phyloP scores from a whole-genome alignment of 2,113 vertebrate genomes.

The Corythaeola cristata region DNA sequence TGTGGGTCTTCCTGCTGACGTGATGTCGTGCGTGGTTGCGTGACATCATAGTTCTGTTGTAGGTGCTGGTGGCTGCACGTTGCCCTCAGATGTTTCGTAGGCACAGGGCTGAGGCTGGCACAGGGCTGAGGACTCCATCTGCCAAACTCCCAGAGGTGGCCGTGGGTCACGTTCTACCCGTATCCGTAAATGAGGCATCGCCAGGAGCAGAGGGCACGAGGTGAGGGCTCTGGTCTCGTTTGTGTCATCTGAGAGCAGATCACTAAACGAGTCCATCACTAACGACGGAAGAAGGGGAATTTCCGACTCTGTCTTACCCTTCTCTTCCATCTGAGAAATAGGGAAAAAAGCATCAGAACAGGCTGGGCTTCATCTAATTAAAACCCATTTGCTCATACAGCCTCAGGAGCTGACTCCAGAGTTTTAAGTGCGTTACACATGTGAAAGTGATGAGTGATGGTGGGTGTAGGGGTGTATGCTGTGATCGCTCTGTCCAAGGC shows the following conservation, averaged over 20 bases:
- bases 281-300: background rate
- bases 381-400: background rate
- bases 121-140: background rate
- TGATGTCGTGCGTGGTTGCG: rapidly evolving
- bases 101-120: background rate
- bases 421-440: background rate
- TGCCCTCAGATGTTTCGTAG: background rate
- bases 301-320: background rate
- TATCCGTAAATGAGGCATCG: background rate
- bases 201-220: rapidly evolving
- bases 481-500: background rate
- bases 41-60: rapidly evolving
- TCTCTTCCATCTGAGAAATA: background rate
- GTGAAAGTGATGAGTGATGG: background rate
- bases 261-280: rapidly evolving
- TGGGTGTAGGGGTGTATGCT: background rate
- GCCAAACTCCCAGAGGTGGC: background rate
- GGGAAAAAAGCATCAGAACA: background rate
- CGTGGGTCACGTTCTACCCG: rapidly evolving
- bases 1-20: background rate
- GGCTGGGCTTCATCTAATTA: background rate
- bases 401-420: background rate
- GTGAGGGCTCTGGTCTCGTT: background rate
- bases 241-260: background rate
- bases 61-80: rapidly evolving